A percentile compares a stretch with the other conserved stretches of the same genome.
Conservation (phyloP, 1,140 invertebrate genomes). For the Eurosta solidaginis region DNA sequence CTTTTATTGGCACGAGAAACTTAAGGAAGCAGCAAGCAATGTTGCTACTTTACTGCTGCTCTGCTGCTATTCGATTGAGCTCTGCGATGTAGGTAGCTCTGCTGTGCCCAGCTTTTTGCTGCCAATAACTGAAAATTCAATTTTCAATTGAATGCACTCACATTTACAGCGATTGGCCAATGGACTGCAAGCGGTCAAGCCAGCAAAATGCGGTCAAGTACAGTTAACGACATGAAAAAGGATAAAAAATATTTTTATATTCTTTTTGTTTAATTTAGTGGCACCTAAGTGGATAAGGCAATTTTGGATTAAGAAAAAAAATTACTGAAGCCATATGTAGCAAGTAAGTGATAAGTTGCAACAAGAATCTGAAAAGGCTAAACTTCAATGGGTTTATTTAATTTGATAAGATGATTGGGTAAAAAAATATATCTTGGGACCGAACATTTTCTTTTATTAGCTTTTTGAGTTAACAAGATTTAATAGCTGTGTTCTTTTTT, state of each 20-base stretch:
- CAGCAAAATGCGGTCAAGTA: conserved; percentile 4
- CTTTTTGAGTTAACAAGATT: no score
- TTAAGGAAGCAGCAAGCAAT: background rate
- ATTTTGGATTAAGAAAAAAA: background rate
- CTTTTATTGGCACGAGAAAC: background rate
- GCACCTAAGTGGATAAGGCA: background rate
- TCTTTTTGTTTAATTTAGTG: background rate
- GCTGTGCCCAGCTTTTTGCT: background rate
- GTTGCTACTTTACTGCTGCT: background rate
- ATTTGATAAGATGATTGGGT: no score
- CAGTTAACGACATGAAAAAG: background rate
- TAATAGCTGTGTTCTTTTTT: no score
- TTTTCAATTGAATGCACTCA: conserved; percentile 27
- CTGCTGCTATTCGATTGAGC: background rate
- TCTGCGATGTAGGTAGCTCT: no score
- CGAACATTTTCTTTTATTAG: no score
- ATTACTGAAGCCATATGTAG: background rate
- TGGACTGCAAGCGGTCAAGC: background rate
- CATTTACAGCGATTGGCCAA: background rate
- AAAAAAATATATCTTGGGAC: no score
- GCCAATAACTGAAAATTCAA: conserved; percentile 26
- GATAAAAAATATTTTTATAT: background rate
- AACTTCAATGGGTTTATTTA: no score
- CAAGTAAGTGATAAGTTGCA: background rate
- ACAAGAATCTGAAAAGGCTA: no score